A percentile compares a stretch with the other conserved stretches of the same genome.
These are phyloP conservation scores for Coregonus ussuriensis DNA, from an alignment of 2,797 vertebrate species.

Conservation along the genomic window DNA sequence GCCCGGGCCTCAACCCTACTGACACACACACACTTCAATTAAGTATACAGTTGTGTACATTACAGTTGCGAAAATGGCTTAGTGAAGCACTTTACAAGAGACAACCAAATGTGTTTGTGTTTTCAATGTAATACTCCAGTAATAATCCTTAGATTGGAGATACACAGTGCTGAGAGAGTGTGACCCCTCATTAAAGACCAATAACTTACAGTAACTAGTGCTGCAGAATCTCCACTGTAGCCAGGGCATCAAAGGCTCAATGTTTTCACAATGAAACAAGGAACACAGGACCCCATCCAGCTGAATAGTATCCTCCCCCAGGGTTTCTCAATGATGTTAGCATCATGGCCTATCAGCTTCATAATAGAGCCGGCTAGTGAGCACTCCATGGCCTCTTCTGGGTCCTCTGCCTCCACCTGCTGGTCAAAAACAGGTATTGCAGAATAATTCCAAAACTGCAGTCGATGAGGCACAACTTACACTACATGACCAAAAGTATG, in stretches of 20 bases:
- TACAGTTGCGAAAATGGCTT: not conserved
- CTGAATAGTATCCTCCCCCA: constrained; percentile 53
- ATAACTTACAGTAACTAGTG: constrained; percentile 79
- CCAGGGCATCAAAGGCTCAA: constrained; percentile 69
- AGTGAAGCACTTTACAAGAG: not conserved
- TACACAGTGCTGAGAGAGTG: not conserved
- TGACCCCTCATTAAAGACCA: too few species aligned
- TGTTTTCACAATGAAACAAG: not conserved
- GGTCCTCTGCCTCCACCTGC: constrained; percentile 47
- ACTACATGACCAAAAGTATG: too few species aligned
- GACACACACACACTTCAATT: too few species aligned
- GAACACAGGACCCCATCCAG: constrained; percentile 59
- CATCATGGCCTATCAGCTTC: constrained; percentile 75
- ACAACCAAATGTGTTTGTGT: not conserved
- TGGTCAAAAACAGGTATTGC: constrained; percentile 34
- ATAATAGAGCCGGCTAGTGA: constrained; percentile 48
- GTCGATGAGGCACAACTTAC: not conserved
- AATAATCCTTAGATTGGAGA: not conserved
- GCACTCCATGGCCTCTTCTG: constrained; percentile 25
- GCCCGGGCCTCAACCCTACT: constrained; percentile 60
- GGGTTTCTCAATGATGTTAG: constrained; percentile 71
- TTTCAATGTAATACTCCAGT: not conserved
- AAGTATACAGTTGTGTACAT: too few species aligned
- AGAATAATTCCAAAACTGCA: not conserved
- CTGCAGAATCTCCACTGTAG: constrained; percentile 73